Base-by-base conservation (phyloP, 2,888 invertebrate genomes). In the Ophioninae sp. region DNA sequence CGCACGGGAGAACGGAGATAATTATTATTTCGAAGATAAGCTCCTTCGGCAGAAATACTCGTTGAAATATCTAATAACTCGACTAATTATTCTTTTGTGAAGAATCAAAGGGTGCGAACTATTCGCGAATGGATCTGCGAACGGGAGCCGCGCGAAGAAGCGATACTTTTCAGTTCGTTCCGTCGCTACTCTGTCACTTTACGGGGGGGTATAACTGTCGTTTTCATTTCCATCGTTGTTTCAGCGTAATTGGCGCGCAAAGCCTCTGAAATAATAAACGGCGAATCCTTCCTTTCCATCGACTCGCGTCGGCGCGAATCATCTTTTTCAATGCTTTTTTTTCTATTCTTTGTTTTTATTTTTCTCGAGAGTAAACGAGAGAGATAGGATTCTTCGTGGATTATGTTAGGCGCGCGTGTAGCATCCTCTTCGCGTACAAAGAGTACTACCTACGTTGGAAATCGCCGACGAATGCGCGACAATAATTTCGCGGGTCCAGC, bases 11-110 rank as follows among this genome's bases (percentile, higher is more conserved):
- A 44, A 41, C 30, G 1, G 67, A 79, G 68, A 81, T 84, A 86
- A 87, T 85, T 3, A 85, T 88, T 88, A 85, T 85, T 84, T 84
- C 65, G 82, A 75, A 84, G 79, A 87, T 87, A 82, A 86, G 65
- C 82, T 17, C 10, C n/a, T 80, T 58, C 63, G 82, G 69, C 73
- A 72, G 64, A 23, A 13, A 68, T 79, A 74, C 83, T 82, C 82
- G 82, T 88, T 86, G 85, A 87, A 81, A 75, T 82, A 81, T 71
- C 79, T 79, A 88, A 87, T 88, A 86, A 85, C 85, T 81, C 22
- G 59, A 74, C 81, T 87, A 87, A 88, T 87, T 85, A 86, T 87
- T 87, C 83, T 76, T 85, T 86, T 85, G 73, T 79, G 77, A 30
- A 67, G 22, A 23, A 51, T 71, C 17, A 39, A 51, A 30, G 41